Conservation (phyloP, 1,140 invertebrate genomes). For the Samia ricini region DNA sequence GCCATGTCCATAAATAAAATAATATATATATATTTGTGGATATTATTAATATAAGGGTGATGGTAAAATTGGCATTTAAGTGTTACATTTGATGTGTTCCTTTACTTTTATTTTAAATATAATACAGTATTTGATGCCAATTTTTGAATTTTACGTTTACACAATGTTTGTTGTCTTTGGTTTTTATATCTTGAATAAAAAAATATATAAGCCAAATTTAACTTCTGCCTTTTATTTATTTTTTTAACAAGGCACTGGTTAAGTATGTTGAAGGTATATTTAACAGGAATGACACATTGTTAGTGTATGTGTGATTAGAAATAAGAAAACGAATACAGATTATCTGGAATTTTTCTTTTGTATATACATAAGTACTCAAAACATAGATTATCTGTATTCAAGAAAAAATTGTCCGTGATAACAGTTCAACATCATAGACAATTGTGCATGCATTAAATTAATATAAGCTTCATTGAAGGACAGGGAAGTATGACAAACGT, state of each 20-base stretch:
- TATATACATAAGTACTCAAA: neutral
- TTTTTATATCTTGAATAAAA: neutral
- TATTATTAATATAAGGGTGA: constrained; percentile 37
- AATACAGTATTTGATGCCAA: constrained; percentile 21
- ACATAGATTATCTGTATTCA: constrained; percentile 28
- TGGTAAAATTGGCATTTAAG: constrained; percentile 30
- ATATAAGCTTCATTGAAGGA: constrained; percentile 57
- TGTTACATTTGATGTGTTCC: too few relatives aligned
- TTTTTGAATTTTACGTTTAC: constrained; percentile 35
- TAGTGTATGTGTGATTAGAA: constrained; percentile 54
- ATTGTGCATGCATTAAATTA: constrained; percentile 55
- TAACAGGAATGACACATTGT: constrained; percentile 45
- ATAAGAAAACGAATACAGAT: constrained; percentile 44
- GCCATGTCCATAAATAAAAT: neutral
- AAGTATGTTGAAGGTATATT: constrained; percentile 13
- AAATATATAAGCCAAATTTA: neutral
- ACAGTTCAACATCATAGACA: constrained; percentile 26
- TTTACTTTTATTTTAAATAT: constrained; percentile 19
- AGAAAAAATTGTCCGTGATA: constrained; percentile 31
- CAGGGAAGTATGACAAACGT: constrained; percentile 61
- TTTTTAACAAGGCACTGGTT: neutral
- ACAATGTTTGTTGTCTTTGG: constrained; percentile 13
- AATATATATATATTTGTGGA: constrained; percentile 35
- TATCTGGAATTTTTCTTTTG: neutral
- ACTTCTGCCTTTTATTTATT: neutral